Evolutionary conservation across 2,797 vertebrate species (phyloP).

Genomic region (Eleutherodactylus coqui): DNA sequence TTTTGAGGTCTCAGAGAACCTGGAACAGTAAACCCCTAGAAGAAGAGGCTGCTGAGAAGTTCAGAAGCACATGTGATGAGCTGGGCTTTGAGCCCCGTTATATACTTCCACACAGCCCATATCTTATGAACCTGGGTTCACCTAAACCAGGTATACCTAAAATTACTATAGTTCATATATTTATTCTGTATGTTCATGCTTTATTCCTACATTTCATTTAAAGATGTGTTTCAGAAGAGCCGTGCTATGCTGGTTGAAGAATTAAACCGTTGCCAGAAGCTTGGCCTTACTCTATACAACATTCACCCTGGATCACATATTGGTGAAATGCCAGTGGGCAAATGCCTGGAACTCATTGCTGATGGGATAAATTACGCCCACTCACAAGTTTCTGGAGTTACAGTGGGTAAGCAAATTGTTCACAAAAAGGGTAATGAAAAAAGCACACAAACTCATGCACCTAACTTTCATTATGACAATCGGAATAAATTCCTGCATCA

Average conservation of each 20-base stretch:
- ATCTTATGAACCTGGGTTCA: slow-evolving; percentile 85
- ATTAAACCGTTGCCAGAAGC: slow-evolving; percentile 76
- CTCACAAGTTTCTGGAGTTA: slow-evolving; percentile 73
- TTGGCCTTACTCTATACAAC: slow-evolving; percentile 80
- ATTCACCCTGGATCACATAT: slow-evolving; percentile 81
- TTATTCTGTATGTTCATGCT: background rate
- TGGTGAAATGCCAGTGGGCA: slow-evolving; percentile 74
- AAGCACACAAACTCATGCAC: background rate
- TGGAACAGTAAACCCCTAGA: slow-evolving; percentile 78
- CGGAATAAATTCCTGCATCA: too few species aligned
- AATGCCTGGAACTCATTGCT: slow-evolving; percentile 78
- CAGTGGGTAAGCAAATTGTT: slow-evolving; percentile 73
- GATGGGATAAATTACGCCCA: slow-evolving; percentile 80
- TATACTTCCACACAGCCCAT: slow-evolving; percentile 82
- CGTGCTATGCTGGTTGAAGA: slow-evolving; percentile 80
- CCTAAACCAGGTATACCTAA: slow-evolving; percentile 75
- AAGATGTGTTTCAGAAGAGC: slow-evolving; percentile 82
- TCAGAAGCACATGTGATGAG: slow-evolving; percentile 70
- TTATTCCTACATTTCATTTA: background rate
- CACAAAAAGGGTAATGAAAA: background rate
- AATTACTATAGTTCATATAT: background rate
- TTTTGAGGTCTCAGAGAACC: slow-evolving; percentile 81
- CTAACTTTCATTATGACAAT: background rate
- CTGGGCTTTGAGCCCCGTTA: slow-evolving; percentile 72
- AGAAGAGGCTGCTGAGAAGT: slow-evolving; percentile 72